Conservation (phyloP, 2,888 invertebrate species). For the Cerceris rybyensis region DNA sequence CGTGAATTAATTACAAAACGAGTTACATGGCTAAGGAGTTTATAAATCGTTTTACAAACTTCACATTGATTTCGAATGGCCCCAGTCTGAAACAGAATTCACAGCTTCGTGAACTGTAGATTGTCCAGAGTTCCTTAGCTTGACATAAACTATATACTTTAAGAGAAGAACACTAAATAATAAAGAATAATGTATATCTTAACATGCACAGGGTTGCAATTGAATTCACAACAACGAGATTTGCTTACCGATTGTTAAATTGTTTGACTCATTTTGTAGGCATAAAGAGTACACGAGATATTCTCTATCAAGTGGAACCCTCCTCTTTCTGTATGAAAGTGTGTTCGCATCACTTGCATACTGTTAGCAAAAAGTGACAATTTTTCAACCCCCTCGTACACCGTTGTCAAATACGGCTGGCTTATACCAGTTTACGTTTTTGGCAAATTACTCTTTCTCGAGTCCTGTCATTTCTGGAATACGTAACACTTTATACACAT, state of each 20-base stretch:
- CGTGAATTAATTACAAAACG: conserved; percentile 60
- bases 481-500: too few species aligned
- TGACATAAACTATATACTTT: too few species aligned
- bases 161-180: too few species aligned
- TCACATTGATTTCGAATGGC: conserved; percentile 79
- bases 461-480: conserved; percentile 69
- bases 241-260: conserved; percentile 75
- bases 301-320: conserved; percentile 39
- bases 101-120: neutral
- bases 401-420: conserved; percentile 50
- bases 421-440: conserved; percentile 51
- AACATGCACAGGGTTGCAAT: neutral
- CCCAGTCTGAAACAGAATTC: conserved; percentile 76
- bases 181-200: too few species aligned
- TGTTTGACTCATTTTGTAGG: conserved; percentile 70
- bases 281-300: conserved; percentile 59
- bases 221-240: neutral
- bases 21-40: conserved; percentile 54
- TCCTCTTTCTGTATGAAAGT: conserved; percentile 56
- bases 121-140: too few species aligned
- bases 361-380: conserved; percentile 48
- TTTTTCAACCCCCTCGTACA: conserved; percentile 55
- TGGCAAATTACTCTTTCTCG: conserved; percentile 53
- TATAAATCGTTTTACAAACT: conserved; percentile 73
- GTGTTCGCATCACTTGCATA: conserved; percentile 68